A percentile compares a stretch with the other conserved stretches of the same genome.
Conservation (phyloP, 2,113 vertebrate genomes). For the Phasianus colchicus region DNA sequence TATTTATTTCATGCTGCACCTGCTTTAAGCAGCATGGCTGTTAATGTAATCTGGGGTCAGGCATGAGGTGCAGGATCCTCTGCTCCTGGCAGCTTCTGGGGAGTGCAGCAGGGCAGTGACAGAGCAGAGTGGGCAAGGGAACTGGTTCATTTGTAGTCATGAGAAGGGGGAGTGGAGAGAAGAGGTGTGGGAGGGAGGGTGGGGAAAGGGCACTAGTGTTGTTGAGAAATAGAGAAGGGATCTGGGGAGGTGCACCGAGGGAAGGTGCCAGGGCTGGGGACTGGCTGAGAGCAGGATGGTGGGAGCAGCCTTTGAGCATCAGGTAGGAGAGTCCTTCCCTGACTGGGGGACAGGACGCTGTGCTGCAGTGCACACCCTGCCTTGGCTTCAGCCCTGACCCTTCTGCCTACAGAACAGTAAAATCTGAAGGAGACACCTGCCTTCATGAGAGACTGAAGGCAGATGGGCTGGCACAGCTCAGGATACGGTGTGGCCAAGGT, state of each 20-base stretch:
- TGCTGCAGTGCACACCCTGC: background rate
- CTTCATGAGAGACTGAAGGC: background rate
- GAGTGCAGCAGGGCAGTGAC: background rate
- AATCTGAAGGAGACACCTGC: background rate
- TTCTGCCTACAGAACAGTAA: background rate
- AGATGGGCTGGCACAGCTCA: background rate
- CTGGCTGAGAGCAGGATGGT: rapidly evolving
- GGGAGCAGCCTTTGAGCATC: background rate
- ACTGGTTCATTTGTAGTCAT: background rate
- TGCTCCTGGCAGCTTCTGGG: background rate
- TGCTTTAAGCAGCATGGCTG: conserved; percentile 7
- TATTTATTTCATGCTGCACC: conserved; percentile 7
- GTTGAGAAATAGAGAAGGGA: background rate
- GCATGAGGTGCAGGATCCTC: background rate
- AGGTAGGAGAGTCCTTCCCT: background rate
- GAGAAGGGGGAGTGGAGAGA: background rate
- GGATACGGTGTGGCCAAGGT: background rate
- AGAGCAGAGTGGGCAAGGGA: background rate
- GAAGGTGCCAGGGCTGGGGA: background rate
- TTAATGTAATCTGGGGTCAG: conserved; percentile 32
- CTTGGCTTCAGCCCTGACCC: background rate
- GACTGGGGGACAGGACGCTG: background rate
- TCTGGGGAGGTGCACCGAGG: rapidly evolving
- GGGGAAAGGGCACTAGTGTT: background rate
- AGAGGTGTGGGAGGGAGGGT: background rate